Percentiles rank a stretch among this genome's conserved stretches.
phyloP scores from a whole-genome alignment of 1,140 invertebrate genomes.

The Reticulitermes speratus region DNA sequence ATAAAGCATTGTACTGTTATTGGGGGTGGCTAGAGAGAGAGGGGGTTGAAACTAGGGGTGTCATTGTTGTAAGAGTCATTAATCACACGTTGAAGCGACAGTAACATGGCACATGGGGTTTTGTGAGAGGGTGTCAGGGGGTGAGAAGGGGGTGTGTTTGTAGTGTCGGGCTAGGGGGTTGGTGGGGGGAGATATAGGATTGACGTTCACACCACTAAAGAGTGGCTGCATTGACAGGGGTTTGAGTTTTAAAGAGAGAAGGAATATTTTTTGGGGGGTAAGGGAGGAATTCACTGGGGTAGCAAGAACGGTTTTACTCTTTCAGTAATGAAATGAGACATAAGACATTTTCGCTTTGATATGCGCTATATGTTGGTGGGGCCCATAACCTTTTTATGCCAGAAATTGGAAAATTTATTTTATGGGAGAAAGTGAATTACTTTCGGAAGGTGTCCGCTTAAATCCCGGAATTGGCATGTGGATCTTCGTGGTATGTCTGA shows the following conservation, averaged over 20 bases:
- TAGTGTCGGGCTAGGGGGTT: not conserved
- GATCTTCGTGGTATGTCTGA: too few species aligned
- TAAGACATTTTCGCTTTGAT: too few species aligned
- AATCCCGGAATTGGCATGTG: too few species aligned
- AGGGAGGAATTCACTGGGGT: not conserved
- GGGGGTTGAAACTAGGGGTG: constrained; percentile 20
- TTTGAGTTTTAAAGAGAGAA: constrained; percentile 2
- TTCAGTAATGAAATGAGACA: too few species aligned
- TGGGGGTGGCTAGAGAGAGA: not conserved
- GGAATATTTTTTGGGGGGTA: not conserved
- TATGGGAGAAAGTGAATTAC: too few species aligned
- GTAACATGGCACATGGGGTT: constrained; percentile 27
- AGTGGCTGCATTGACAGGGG: not conserved
- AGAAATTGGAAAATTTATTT: too few species aligned
- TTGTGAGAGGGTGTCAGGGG: constrained; percentile 4
- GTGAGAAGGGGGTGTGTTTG: not conserved
- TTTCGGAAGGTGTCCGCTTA: too few species aligned
- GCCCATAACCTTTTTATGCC: too few species aligned
- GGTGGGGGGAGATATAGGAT: not conserved
- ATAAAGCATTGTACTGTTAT: constrained; percentile 29
- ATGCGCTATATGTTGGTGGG: too few species aligned
- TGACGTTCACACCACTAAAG: constrained; percentile 17
- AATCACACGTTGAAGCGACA: constrained; percentile 29
- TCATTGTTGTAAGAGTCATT: constrained; percentile 30
- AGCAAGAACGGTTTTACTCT: not conserved